phyloP scores from a whole-genome alignment of 1,140 invertebrate genomes.

The Cephus cinctus region DNA sequence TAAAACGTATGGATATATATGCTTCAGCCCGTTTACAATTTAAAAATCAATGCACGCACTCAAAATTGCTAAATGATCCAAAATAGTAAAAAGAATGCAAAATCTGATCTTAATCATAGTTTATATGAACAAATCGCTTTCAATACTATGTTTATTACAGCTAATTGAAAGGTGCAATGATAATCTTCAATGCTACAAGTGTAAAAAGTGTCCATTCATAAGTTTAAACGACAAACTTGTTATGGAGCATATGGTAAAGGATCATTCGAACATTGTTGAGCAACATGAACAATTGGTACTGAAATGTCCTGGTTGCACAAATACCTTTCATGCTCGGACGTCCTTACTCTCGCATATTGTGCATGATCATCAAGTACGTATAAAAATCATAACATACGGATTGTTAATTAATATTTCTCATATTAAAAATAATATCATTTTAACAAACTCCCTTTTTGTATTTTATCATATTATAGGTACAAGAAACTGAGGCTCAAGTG shows the following conservation, averaged over 20 bases:
- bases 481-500: constrained; percentile 5
- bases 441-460: not conserved
- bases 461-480: constrained; percentile 5
- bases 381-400: not conserved
- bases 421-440: not conserved
- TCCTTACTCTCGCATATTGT: constrained; percentile 22
- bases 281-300: constrained; percentile 6
- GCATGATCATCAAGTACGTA: constrained; percentile 6
- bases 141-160: not conserved
- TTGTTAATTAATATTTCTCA: not conserved
- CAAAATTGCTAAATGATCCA: not conserved
- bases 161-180: not conserved
- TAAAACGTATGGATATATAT: not conserved
- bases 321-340: constrained; percentile 18
- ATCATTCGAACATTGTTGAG: constrained; percentile 17
- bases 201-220: constrained; percentile 38
- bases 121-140: not conserved
- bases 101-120: not conserved
- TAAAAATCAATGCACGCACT: not conserved
- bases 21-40: not conserved
- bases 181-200: constrained; percentile 33
- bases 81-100: too few relatives aligned
- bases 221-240: constrained; percentile 27
- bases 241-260: constrained; percentile 27
- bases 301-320: constrained; percentile 23